phyloP scores from a whole-genome alignment of 2,797 vertebrate genomes.

The Sandelia bainsii region DNA sequence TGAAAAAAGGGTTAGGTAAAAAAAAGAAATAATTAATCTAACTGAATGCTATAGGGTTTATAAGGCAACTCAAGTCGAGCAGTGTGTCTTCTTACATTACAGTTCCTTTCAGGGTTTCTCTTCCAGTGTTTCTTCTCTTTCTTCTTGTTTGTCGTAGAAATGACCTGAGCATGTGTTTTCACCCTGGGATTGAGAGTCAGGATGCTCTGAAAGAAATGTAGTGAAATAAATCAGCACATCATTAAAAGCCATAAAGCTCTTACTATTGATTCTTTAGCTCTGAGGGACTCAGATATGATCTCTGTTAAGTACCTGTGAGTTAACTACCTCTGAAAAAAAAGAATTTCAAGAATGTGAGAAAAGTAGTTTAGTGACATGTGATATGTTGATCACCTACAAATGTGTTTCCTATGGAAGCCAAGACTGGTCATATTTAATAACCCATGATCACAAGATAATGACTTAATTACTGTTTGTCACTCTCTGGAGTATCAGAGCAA shows the following conservation, averaged over 20 bases:
- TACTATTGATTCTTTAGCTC: not conserved
- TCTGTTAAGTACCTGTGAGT: not conserved
- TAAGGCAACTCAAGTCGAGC: not conserved
- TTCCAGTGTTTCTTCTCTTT: constrained; percentile 93
- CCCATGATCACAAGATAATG: too few relatives aligned
- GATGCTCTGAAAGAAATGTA: constrained; percentile 83
- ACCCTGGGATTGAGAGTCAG: constrained; percentile 90
- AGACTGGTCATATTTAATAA: too few relatives aligned
- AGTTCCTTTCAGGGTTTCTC: constrained; percentile 88
- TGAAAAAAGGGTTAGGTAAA: constrained; percentile 51
- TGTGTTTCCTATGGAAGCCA: too few relatives aligned
- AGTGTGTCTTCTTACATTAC: constrained; percentile 84
- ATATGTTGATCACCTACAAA: too few relatives aligned
- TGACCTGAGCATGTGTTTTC: constrained; percentile 83
- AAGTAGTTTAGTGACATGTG: too few relatives aligned
- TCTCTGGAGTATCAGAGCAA: too few relatives aligned
- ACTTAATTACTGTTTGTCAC: too few relatives aligned
- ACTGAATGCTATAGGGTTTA: not conserved
- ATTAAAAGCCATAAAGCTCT: not conserved
- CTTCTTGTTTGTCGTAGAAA: constrained; percentile 89
- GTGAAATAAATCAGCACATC: not conserved
- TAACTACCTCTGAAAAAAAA: not conserved
- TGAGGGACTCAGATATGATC: not conserved
- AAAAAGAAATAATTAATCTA: not conserved
- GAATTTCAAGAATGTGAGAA: too few relatives aligned